phyloP scores from a whole-genome alignment of 2,888 invertebrate species.

The Dorcus parallelipipedus region DNA sequence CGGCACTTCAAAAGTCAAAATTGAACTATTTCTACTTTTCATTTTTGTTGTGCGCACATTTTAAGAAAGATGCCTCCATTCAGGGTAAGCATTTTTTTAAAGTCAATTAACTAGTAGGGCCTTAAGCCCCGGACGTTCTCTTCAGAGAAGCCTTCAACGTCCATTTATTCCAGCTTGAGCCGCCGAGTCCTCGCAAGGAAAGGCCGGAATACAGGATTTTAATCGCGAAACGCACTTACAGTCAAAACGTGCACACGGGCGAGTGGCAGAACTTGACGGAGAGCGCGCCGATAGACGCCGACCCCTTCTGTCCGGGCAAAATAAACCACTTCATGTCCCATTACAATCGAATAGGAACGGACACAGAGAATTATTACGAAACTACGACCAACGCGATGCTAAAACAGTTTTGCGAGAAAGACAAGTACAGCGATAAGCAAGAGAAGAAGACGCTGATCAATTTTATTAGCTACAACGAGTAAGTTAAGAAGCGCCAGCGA shows the following conservation, averaged over 20 bases:
- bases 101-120: no score
- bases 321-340: constrained; percentile 52
- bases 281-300: constrained; percentile 52
- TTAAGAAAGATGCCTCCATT: no score
- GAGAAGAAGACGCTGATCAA: constrained; percentile 33
- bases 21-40: no score
- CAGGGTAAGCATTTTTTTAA: no score
- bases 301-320: constrained; percentile 50
- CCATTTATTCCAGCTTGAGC: constrained; percentile 18
- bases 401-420: constrained; percentile 49
- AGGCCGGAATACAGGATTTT: constrained; percentile 13
- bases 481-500: constrained; percentile 1
- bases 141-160: background rate
- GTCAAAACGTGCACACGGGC: constrained; percentile 48
- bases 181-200: constrained; percentile 14
- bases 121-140: no score
- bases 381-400: constrained; percentile 53
- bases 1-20: no score
- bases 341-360: constrained; percentile 48
- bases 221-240: constrained; percentile 46
- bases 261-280: constrained; percentile 51
- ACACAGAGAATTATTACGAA: constrained; percentile 43
- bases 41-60: no score
- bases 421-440: constrained; percentile 44
- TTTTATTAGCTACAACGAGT: constrained; percentile 34